Evolutionary conservation across 1,140 invertebrate species (phyloP).

Genomic region (Leptonema lineaticorne): DNA sequence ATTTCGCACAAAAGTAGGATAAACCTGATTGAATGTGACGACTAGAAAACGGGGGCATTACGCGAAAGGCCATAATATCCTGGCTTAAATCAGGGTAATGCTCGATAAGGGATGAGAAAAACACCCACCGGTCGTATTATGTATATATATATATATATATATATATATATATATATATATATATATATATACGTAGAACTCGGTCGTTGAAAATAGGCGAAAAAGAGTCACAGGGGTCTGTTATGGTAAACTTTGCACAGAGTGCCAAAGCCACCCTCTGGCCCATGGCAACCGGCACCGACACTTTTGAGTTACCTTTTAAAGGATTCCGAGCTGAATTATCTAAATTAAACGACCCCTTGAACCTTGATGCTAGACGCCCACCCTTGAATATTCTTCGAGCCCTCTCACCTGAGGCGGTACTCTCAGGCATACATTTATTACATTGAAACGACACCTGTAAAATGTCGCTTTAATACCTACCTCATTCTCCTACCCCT

Average conservation of each 20-base stretch:
- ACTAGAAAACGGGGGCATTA: slow-evolving; percentile 2
- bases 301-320: slow-evolving; percentile 23
- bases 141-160: too few relatives aligned
- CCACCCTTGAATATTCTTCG: slow-evolving; percentile 14
- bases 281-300: slow-evolving; percentile 20
- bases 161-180: too few relatives aligned
- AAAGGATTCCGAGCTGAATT: slow-evolving; percentile 38
- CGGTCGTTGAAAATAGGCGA: background rate
- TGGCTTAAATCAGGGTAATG: slow-evolving; percentile 29
- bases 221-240: background rate
- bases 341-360: slow-evolving; percentile 39
- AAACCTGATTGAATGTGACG: slow-evolving; percentile 28
- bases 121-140: too few relatives aligned
- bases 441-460: too few relatives aligned
- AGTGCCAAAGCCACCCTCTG: slow-evolving; percentile 7
- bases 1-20: slow-evolving; percentile 30
- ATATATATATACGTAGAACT: too few relatives aligned
- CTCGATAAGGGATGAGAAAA: slow-evolving; percentile 12
- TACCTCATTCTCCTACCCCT: background rate
- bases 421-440: background rate
- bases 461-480: background rate
- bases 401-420: background rate
- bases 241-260: background rate
- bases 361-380: background rate
- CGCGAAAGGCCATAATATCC: slow-evolving; percentile 21